Percentiles rank a stretch among this genome's conserved stretches.
Evolutionary conservation across 2,113 vertebrate genomes (phyloP).

Genomic region (Himantopus leucocephalus): DNA sequence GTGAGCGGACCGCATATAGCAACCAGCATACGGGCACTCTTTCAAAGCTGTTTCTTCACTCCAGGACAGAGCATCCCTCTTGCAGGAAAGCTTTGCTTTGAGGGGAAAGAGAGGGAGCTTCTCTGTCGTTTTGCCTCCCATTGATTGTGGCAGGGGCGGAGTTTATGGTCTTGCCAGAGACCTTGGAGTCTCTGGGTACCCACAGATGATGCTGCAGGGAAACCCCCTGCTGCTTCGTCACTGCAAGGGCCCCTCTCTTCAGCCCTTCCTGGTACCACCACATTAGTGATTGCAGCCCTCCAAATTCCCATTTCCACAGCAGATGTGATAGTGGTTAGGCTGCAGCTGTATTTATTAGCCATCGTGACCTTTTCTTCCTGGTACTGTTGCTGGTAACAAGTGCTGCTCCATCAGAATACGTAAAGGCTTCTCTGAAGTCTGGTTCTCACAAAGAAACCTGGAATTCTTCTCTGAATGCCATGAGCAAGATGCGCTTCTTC

Average conservation of each 20-base stretch:
- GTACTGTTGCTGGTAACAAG: background rate
- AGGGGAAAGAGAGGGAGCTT: background rate
- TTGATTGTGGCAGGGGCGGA: background rate
- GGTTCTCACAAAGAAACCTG: background rate
- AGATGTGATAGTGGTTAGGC: background rate
- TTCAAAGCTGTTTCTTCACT: background rate
- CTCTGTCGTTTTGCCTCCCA: background rate
- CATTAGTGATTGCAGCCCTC: background rate
- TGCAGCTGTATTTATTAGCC: background rate
- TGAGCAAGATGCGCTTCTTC: background rate
- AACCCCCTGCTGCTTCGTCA: fast-evolving
- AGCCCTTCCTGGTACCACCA: background rate
- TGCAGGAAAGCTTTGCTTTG: background rate
- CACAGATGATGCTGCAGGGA: background rate
- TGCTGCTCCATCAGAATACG: background rate
- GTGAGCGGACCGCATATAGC: fast-evolving
- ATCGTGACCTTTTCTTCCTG: background rate
- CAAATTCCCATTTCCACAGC: background rate
- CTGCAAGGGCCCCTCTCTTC: background rate
- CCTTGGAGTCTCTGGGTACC: too few relatives aligned
- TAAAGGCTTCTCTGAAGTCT: background rate
- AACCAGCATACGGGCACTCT: fast-evolving
- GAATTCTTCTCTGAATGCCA: background rate
- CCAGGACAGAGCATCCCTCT: background rate
- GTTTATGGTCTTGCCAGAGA: background rate